These are phyloP conservation scores for Apteryx mantelli DNA, from an alignment of 2,113 vertebrate genomes.

Conservation along the genomic window DNA sequence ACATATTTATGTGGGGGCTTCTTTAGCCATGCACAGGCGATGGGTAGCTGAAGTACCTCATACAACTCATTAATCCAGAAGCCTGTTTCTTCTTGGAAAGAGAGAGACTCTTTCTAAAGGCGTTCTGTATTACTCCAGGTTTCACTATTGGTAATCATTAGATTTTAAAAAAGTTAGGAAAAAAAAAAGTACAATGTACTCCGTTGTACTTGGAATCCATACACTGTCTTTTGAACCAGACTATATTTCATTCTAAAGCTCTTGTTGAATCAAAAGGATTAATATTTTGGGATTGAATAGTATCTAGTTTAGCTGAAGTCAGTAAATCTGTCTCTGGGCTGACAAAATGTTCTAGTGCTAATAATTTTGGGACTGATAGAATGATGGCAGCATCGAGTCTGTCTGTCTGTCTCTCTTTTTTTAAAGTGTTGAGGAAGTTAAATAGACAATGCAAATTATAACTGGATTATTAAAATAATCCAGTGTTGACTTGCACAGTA, in stretches of 20 bases:
- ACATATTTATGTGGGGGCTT: background rate
- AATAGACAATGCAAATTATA: background rate
- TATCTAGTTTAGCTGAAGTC: conserved; percentile 32
- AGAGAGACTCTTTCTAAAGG: background rate
- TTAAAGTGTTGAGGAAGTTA: background rate
- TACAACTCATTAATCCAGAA: background rate
- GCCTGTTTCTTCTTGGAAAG: background rate
- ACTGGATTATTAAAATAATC: background rate
- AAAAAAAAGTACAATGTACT: background rate
- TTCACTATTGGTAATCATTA: background rate
- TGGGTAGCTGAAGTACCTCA: background rate
- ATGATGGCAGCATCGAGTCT: background rate
- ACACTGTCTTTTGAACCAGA: background rate
- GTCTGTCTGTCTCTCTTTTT: background rate
- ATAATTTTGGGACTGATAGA: background rate
- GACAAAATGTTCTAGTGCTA: background rate
- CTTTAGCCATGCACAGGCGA: background rate
- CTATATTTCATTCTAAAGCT: background rate
- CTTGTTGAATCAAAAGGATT: conserved; percentile 38
- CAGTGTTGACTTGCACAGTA: background rate
- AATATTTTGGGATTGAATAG: conserved; percentile 13
- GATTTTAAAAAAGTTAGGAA: too few relatives aligned
- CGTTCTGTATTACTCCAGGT: background rate
- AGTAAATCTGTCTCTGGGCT: background rate
- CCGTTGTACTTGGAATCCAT: background rate